phyloP scores from a whole-genome alignment of 1,140 invertebrate species.

The Bombus pascuorum region DNA sequence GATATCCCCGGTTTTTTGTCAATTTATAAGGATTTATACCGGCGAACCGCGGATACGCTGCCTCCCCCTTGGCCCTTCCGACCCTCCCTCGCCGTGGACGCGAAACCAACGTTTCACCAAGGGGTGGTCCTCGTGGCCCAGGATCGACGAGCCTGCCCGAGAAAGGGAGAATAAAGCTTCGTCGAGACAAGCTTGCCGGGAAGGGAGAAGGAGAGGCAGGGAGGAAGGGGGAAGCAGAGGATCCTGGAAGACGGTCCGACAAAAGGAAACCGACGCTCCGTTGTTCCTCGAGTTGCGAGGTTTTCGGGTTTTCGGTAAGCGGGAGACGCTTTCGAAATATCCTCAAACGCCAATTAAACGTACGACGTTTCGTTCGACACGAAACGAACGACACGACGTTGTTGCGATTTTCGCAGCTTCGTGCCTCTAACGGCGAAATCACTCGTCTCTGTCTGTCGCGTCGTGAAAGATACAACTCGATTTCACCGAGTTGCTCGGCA shows the following conservation, averaged over 20 bases:
- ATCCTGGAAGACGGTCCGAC: slow-evolving; percentile 10
- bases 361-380: too few species aligned
- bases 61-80: neutral
- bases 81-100: neutral
- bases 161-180: slow-evolving; percentile 51
- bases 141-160: slow-evolving; percentile 33
- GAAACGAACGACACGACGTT: too few species aligned
- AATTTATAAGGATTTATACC: slow-evolving; percentile 80
- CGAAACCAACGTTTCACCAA: slow-evolving; percentile 49
- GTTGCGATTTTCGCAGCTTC: too few species aligned
- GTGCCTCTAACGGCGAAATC: too few species aligned
- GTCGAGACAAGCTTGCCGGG: neutral
- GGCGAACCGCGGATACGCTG: slow-evolving; percentile 59
- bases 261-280: slow-evolving; percentile 28
- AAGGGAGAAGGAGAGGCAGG: too few species aligned
- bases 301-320: slow-evolving; percentile 5
- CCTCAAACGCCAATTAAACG: too few species aligned
- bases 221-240: neutral
- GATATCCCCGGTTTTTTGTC: slow-evolving; percentile 77
- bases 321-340: accelerated
- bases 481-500: too few species aligned
- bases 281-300: neutral
- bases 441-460: too few species aligned
- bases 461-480: too few species aligned
- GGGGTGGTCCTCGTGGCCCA: slow-evolving; percentile 58